These are phyloP conservation scores for Rhinogobius similis DNA, from an alignment of 2,113 vertebrate species.

Conservation along the genomic window DNA sequence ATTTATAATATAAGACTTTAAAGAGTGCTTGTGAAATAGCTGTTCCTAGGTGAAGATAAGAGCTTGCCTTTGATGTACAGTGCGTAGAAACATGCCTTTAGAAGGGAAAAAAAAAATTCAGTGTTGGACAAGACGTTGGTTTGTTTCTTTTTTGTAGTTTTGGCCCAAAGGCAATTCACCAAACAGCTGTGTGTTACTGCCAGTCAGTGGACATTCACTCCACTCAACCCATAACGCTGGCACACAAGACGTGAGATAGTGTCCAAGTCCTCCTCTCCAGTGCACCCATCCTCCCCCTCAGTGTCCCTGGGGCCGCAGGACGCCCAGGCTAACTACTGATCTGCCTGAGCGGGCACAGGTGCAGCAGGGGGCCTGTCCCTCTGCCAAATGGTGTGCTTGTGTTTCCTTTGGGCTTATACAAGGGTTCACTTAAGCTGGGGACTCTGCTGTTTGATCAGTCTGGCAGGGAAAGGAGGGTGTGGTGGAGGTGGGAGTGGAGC, in stretches of 20 bases:
- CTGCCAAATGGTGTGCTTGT: constrained; percentile 68
- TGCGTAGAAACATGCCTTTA: not conserved
- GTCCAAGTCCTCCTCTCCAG: constrained; percentile 69
- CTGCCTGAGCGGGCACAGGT: constrained; percentile 73
- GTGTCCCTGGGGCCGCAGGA: constrained; percentile 62
- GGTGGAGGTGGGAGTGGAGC: not conserved
- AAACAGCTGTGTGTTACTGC: constrained; percentile 69
- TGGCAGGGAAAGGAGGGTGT: constrained; percentile 21
- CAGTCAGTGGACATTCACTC: constrained; percentile 68
- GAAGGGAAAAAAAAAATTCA: constrained; percentile 24
- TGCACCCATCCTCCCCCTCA: constrained; percentile 57
- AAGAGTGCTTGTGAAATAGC: not conserved
- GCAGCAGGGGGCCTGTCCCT: constrained; percentile 59
- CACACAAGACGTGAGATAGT: constrained; percentile 42
- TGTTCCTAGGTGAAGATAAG: not conserved
- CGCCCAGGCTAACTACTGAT: constrained; percentile 72
- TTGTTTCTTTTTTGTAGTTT: constrained; percentile 42
- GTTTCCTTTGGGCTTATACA: constrained; percentile 58
- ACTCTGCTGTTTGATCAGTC: constrained; percentile 63
- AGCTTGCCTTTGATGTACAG: not conserved
- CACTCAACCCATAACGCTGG: constrained; percentile 69
- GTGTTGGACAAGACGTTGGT: constrained; percentile 48
- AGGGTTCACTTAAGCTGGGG: constrained; percentile 48
- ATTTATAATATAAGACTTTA: too few relatives aligned
- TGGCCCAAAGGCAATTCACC: constrained; percentile 66